A percentile compares a stretch with the other conserved stretches of the same genome.
phyloP scores from a whole-genome alignment of 2,113 vertebrate species.

The Buteo buteo region DNA sequence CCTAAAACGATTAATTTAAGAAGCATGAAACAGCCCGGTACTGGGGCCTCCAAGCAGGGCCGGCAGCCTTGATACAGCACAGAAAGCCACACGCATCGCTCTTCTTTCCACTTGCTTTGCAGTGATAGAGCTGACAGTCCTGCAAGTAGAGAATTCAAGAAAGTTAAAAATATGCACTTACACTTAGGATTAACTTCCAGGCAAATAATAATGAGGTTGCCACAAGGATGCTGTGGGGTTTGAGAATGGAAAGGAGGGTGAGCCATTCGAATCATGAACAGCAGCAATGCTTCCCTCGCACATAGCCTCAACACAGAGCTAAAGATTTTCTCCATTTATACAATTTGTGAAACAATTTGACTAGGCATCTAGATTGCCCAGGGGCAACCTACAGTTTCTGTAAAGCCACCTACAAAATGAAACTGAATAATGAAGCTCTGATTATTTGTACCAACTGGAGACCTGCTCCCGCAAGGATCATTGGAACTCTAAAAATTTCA shows the following conservation, averaged over 20 bases:
- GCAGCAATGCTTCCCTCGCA: neutral
- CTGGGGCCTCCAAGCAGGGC: neutral
- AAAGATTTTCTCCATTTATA: neutral
- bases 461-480: neutral
- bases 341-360: neutral
- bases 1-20: neutral
- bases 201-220: neutral
- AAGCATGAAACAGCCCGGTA: neutral
- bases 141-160: neutral
- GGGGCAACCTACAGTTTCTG: neutral
- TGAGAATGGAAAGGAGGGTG: neutral
- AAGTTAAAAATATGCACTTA: neutral
- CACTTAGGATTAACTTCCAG: neutral
- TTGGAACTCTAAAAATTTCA: neutral
- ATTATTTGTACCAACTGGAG: neutral
- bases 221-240: neutral
- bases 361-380: neutral
- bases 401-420: neutral
- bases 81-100: fast-evolving
- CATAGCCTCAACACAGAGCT: neutral
- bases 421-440: neutral
- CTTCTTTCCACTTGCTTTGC: neutral
- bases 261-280: neutral
- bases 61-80: fast-evolving
- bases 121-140: neutral